Percentiles rank a stretch among this genome's conserved stretches.
Evolutionary conservation across 2,888 invertebrate genomes (phyloP).

Genomic region (Augiades crinisus): DNA sequence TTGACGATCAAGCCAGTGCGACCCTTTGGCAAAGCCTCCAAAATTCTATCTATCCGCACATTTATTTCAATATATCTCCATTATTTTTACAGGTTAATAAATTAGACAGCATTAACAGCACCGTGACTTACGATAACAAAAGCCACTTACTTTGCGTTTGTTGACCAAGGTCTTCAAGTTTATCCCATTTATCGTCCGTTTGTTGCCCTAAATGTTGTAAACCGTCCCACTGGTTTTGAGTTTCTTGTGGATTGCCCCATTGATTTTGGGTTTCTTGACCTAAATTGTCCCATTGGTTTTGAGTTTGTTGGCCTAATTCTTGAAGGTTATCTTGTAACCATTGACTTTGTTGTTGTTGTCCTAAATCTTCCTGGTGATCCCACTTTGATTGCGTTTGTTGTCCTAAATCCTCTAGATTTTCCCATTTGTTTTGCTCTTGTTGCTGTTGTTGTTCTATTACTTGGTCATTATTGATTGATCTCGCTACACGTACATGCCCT

Average conservation of each 20-base stretch:
- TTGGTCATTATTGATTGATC: slow-evolving; percentile 48
- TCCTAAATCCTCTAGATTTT: slow-evolving; percentile 43
- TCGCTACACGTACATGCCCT: slow-evolving; percentile 53
- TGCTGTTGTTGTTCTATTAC: slow-evolving; percentile 49
- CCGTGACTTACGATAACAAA: slow-evolving; percentile 4
- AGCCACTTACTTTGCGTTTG: slow-evolving; percentile 33
- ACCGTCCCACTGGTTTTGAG: slow-evolving; percentile 33
- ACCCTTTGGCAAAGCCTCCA: too few relatives aligned
- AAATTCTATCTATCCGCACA: too few relatives aligned
- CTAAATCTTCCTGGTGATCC: slow-evolving; percentile 34
- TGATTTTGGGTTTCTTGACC: slow-evolving; percentile 39
- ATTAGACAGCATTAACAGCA: slow-evolving; percentile 3
- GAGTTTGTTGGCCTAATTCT: slow-evolving; percentile 37
- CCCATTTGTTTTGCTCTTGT: slow-evolving; percentile 41
- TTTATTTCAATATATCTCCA: slow-evolving; percentile 18
- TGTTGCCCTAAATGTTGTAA: slow-evolving; percentile 37
- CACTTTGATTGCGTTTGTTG: slow-evolving; percentile 41
- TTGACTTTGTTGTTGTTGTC: slow-evolving; percentile 32
- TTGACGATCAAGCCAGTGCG: too few relatives aligned
- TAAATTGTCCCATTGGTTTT: slow-evolving; percentile 39
- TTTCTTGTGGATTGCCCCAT: slow-evolving; percentile 35
- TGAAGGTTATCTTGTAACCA: slow-evolving; percentile 31
- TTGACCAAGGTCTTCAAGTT: slow-evolving; percentile 34
- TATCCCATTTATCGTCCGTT: slow-evolving; percentile 38
- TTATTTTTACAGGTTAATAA: slow-evolving; percentile 20